Conservation (phyloP, 2,113 vertebrate species). For the Nycticorax nycticorax region DNA sequence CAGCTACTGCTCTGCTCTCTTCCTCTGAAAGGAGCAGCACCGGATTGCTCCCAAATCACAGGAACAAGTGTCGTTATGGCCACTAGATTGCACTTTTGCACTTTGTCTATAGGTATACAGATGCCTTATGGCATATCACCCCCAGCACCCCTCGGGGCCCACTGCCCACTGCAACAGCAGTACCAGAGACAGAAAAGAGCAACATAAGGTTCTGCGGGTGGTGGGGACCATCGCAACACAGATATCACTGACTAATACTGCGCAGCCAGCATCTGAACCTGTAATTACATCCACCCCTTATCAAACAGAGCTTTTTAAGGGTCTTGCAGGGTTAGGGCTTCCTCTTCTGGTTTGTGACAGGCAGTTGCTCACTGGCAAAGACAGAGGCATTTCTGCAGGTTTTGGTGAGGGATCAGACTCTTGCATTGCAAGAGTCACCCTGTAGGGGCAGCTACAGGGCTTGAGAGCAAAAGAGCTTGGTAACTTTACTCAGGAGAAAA, state of each 20-base stretch:
- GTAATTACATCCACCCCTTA: not conserved
- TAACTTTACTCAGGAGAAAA: not conserved
- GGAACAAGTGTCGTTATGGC: not conserved
- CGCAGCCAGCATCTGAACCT: not conserved
- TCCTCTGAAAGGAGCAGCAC: not conserved
- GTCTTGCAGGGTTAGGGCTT: not conserved
- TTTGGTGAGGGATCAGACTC: not conserved
- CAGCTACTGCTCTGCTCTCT: not conserved
- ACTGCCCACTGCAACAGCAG: fast-evolving
- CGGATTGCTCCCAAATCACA: fast-evolving
- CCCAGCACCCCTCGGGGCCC: fast-evolving
- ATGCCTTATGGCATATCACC: fast-evolving
- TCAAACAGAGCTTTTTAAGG: not conserved
- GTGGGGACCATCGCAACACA: not conserved
- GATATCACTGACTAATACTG: not conserved
- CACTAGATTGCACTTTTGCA: not conserved
- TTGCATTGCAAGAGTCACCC: not conserved
- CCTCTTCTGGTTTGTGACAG: not conserved
- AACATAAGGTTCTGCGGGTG: not conserved
- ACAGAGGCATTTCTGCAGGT: not conserved
- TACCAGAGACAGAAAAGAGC: not conserved
- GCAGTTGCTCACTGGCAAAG: not conserved
- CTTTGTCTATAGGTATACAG: not conserved
- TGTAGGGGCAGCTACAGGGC: not conserved
- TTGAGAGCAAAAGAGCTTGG: not conserved